Evolutionary conservation across 1,140 invertebrate species (phyloP).

Genomic region (Cotesia typhae): DNA sequence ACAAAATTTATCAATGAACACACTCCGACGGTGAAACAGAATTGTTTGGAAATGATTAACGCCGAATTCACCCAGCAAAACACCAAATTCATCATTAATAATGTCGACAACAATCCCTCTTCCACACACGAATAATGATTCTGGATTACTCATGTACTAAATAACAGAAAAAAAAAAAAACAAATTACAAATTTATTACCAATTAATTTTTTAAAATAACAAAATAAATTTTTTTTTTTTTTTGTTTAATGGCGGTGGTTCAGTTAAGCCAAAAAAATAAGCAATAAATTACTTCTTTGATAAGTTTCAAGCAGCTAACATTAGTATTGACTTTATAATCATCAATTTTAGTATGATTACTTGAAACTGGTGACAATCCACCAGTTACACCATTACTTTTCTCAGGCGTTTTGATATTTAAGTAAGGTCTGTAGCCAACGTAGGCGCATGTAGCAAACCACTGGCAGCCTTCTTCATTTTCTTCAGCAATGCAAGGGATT

Average conservation of each 20-base stretch:
- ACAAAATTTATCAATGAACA: slow-evolving; percentile 43
- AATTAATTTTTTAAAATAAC: too few relatives aligned
- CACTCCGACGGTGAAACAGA: slow-evolving; percentile 47
- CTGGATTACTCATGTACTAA: slow-evolving; percentile 42
- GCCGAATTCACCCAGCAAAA: slow-evolving; percentile 45
- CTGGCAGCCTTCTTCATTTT: slow-evolving; percentile 43
- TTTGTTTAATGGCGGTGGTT: too few relatives aligned
- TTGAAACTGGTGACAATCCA: too few relatives aligned
- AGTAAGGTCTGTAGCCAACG: slow-evolving; percentile 44
- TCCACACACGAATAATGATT: slow-evolving; percentile 43
- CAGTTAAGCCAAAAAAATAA: too few relatives aligned
- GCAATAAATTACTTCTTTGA: slow-evolving; percentile 23
- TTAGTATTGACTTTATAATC: not conserved
- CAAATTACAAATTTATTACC: too few relatives aligned
- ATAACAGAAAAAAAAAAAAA: slow-evolving; percentile 26
- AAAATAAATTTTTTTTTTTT: too few relatives aligned
- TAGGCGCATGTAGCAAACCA: slow-evolving; percentile 49
- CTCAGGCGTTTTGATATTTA: not conserved
- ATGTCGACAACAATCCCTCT: slow-evolving; percentile 44
- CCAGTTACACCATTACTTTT: slow-evolving; percentile 2
- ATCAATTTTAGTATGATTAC: too few relatives aligned
- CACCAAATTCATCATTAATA: slow-evolving; percentile 46
- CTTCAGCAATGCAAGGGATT: slow-evolving; percentile 46
- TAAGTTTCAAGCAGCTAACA: not conserved
- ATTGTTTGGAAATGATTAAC: slow-evolving; percentile 48